These are phyloP conservation scores for Papilio helenus DNA, from an alignment of 1,140 invertebrate genomes.

Conservation along the genomic window DNA sequence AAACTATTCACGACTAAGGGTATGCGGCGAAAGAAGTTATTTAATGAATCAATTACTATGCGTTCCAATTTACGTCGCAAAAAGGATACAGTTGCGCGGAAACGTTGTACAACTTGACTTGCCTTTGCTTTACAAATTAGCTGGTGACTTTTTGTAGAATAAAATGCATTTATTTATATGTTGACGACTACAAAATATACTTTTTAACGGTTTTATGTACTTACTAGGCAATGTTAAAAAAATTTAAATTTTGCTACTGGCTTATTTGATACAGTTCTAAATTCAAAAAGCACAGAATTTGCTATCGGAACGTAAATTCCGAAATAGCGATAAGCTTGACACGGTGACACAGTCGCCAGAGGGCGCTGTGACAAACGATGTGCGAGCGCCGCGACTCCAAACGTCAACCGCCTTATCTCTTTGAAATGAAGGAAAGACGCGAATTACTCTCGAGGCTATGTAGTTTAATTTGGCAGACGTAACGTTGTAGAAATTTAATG, in stretches of 20 bases:
- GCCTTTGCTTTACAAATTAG: background rate
- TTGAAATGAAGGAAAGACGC: conserved; percentile 39
- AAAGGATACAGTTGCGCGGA: background rate
- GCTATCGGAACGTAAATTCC: conserved; percentile 38
- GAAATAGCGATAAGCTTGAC: conserved; percentile 38
- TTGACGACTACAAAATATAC: too few species aligned
- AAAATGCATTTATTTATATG: background rate
- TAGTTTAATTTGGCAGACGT: conserved; percentile 29
- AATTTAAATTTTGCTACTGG: background rate
- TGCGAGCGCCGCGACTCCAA: conserved; percentile 39
- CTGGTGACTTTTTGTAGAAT: background rate
- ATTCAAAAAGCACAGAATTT: conserved; percentile 35
- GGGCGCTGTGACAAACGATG: conserved; percentile 40
- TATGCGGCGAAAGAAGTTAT: conserved; percentile 30
- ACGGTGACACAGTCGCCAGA: conserved; percentile 40
- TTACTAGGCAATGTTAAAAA: too few species aligned
- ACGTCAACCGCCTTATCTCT: conserved; percentile 37
- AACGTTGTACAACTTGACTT: background rate
- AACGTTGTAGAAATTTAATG: conserved; percentile 6
- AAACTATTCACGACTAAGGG: conserved; percentile 31
- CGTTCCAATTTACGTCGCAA: conserved; percentile 28
- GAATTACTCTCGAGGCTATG: conserved; percentile 34
- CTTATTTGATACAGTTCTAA: background rate
- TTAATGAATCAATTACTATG: conserved; percentile 39
- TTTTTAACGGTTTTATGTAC: too few species aligned